Percentiles rank a stretch among this genome's conserved stretches.
Conservation (phyloP, 2,113 vertebrate genomes). For the Pristiophorus japonicus region DNA sequence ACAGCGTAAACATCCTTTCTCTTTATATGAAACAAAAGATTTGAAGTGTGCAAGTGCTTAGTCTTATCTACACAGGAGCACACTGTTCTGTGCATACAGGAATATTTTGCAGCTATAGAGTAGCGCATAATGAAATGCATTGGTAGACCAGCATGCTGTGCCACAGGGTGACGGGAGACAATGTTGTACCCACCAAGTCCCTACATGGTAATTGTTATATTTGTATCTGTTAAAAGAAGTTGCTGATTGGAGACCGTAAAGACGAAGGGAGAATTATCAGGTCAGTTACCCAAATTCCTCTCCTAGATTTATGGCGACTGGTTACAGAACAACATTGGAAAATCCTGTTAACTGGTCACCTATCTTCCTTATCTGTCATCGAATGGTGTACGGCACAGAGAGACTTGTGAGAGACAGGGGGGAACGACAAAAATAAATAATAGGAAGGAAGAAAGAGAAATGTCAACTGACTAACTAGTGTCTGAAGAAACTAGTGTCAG, state of each 20-base stretch:
- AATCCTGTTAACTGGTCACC: not conserved
- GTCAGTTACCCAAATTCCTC: not conserved
- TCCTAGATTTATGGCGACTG: not conserved
- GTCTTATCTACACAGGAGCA: not conserved
- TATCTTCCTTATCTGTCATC: not conserved
- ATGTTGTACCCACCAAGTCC: not conserved
- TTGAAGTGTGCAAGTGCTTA: not conserved
- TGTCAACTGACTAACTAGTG: not conserved
- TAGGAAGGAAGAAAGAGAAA: not conserved
- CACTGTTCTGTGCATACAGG: not conserved
- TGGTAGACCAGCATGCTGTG: not conserved
- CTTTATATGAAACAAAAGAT: not conserved
- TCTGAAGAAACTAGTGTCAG: not conserved
- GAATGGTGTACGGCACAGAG: not conserved
- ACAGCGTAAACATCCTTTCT: not conserved
- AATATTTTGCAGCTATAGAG: not conserved
- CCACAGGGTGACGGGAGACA: not conserved
- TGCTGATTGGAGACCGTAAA: not conserved
- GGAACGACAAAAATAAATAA: not conserved
- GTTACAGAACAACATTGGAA: not conserved
- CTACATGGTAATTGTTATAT: not conserved
- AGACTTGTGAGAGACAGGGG: not conserved
- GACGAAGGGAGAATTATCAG: not conserved
- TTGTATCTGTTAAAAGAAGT: not conserved
- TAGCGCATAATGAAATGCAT: not conserved